Evolutionary conservation across 64 coral and sea anemone species (phyloP).

Genomic region (Actinia equina): DNA sequence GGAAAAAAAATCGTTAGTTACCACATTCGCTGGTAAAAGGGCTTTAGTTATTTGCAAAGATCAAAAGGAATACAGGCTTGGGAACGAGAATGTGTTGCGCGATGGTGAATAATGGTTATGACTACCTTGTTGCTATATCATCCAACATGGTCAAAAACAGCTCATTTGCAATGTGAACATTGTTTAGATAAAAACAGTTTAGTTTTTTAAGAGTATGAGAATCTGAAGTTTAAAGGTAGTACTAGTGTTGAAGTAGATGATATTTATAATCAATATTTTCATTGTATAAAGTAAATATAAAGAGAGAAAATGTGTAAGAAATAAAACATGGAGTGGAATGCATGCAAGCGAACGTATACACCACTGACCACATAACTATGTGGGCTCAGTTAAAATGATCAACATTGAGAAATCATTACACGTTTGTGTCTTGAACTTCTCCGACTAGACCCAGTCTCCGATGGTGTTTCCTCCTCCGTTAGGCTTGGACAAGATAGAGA

Average conservation of each 20-base stretch:
- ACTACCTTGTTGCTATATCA: no score
- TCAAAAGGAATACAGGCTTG: no score
- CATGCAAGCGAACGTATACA: background rate
- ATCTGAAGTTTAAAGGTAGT: background rate
- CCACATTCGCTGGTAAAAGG: no score
- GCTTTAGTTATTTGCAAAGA: no score
- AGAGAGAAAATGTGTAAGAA: background rate
- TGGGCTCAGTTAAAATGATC: background rate
- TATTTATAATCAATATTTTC: background rate
- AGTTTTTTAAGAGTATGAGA: no score
- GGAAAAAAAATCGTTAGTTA: no score
- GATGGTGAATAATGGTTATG: no score
- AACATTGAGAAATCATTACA: slow-evolving; percentile 28
- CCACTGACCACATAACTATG: background rate
- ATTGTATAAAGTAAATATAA: background rate
- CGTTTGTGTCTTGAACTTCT: slow-evolving; percentile 28
- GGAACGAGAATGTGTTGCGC: no score
- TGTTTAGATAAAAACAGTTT: background rate
- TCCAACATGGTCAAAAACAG: no score
- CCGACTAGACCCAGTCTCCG: slow-evolving; percentile 45
- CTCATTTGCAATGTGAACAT: no score
- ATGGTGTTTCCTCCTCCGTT: slow-evolving; percentile 60
- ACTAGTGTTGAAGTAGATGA: background rate
- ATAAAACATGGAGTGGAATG: background rate
- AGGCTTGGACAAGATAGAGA: slow-evolving; percentile 84